Evolutionary conservation across 2,888 invertebrate genomes (phyloP).

Genomic region (Lymantria dispar): DNA sequence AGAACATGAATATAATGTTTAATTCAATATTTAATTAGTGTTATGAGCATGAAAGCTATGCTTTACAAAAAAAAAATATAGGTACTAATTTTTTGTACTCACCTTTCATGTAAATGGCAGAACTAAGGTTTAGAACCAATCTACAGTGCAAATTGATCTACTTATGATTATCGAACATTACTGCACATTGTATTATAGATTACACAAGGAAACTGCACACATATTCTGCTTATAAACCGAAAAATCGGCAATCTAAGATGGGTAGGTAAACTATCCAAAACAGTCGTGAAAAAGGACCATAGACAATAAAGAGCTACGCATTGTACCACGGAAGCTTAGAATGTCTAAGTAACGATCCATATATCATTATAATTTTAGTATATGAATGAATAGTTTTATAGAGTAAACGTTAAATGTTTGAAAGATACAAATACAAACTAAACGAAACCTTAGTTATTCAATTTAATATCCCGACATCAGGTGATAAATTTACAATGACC

Average conservation of each 20-base stretch:
- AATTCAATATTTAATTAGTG: slow-evolving; percentile 22
- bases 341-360: slow-evolving; percentile 35
- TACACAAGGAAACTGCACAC: slow-evolving; percentile 55
- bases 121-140: slow-evolving; percentile 57
- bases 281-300: slow-evolving; percentile 81
- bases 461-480: no score
- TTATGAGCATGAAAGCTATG: slow-evolving; percentile 42
- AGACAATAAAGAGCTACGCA: slow-evolving; percentile 54
- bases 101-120: slow-evolving; percentile 83
- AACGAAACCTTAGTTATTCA: no score
- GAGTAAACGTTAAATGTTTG: no score
- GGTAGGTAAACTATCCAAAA: slow-evolving; percentile 80
- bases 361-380: slow-evolving; percentile 24
- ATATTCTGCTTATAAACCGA: slow-evolving; percentile 64
- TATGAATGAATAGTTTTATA: slow-evolving; percentile 23
- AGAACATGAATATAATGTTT: slow-evolving; percentile 7
- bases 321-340: slow-evolving; percentile 30
- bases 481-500: no score
- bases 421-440: no score
- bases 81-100: slow-evolving; percentile 79
- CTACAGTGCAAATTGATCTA: slow-evolving; percentile 44
- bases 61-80: slow-evolving; percentile 59
- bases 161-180: slow-evolving; percentile 61
- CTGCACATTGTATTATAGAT: slow-evolving; percentile 49
- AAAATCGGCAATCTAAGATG: slow-evolving; percentile 78